phyloP scores from a whole-genome alignment of 1,140 invertebrate species.

The Zaprionus taronus region DNA sequence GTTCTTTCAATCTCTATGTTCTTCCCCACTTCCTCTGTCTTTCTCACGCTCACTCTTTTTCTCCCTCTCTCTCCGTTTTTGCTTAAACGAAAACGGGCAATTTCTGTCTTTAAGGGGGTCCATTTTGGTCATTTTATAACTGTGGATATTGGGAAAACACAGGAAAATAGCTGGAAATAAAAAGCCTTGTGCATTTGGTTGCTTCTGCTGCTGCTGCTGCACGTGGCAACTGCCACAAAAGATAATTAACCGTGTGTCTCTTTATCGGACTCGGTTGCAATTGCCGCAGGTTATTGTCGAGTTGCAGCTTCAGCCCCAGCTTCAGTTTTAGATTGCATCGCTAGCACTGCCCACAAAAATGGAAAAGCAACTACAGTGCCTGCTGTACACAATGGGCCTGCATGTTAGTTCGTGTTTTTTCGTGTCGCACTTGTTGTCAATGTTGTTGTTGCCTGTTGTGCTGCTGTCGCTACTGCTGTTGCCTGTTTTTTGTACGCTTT shows the following conservation, averaged over 20 bases:
- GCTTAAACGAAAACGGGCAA: neutral
- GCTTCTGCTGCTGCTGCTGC: neutral
- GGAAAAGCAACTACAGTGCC: constrained; percentile 35
- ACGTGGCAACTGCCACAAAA: constrained; percentile 24
- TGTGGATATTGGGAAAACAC: neutral
- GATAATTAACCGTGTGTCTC: constrained; percentile 57
- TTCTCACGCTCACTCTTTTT: neutral
- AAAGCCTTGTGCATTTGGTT: neutral
- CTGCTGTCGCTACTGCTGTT: constrained; percentile 21
- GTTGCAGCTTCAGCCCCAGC: constrained; percentile 15
- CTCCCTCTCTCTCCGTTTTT: neutral
- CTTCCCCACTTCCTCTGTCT: neutral
- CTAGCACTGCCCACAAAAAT: constrained; percentile 27
- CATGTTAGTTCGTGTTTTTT: constrained; percentile 41
- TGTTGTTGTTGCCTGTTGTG: constrained; percentile 14
- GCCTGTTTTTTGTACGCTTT: constrained; percentile 30
- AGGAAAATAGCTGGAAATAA: neutral
- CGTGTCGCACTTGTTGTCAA: constrained; percentile 18
- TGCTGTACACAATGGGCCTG: constrained; percentile 62
- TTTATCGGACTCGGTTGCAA: constrained; percentile 26
- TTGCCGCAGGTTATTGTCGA: constrained; percentile 38
- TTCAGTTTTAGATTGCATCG: constrained; percentile 48
- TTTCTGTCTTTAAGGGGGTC: neutral
- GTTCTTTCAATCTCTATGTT: neutral
- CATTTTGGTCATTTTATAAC: constrained; percentile 6